Evolutionary conservation across 2,797 vertebrate genomes (phyloP).

Genomic region (Antennarius maculatus): DNA sequence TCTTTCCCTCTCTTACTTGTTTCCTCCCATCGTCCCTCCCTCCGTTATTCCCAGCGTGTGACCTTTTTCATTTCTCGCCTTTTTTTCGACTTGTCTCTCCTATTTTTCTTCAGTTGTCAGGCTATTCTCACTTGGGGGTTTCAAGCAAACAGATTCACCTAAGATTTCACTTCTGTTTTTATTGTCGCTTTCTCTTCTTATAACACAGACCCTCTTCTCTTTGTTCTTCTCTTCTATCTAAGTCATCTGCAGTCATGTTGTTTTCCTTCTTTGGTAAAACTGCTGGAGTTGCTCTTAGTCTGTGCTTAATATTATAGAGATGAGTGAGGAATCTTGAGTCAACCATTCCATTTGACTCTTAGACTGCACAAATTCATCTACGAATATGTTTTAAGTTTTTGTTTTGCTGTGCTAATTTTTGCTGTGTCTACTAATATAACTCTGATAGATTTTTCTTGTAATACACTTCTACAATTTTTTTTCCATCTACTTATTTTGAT

Average conservation of each 20-base stretch:
- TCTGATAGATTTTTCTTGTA: too few species aligned
- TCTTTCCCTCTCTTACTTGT: slow-evolving; percentile 14
- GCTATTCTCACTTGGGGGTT: slow-evolving; percentile 32
- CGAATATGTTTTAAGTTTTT: not conserved
- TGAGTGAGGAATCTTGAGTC: not conserved
- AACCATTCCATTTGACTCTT: not conserved
- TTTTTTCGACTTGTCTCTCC: slow-evolving; percentile 10
- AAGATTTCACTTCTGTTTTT: slow-evolving; percentile 7
- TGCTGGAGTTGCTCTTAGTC: not conserved
- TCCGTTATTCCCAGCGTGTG: slow-evolving; percentile 30
- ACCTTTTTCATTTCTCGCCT: slow-evolving; percentile 24
- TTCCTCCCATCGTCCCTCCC: slow-evolving; percentile 1
- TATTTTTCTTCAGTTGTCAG: slow-evolving; percentile 13
- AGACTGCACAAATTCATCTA: not conserved
- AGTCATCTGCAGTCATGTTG: not conserved
- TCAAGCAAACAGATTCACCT: slow-evolving; percentile 26
- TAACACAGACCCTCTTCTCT: not conserved
- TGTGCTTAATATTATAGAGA: not conserved
- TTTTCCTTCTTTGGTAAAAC: not conserved
- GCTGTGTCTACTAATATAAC: too few species aligned
- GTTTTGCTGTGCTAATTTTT: too few species aligned
- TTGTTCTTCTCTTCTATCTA: not conserved
- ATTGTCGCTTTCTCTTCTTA: not conserved
- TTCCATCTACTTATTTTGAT: too few species aligned
- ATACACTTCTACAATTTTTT: too few species aligned